Conservation (phyloP, 2,797 vertebrate species). For the Lagodon rhomboides region DNA sequence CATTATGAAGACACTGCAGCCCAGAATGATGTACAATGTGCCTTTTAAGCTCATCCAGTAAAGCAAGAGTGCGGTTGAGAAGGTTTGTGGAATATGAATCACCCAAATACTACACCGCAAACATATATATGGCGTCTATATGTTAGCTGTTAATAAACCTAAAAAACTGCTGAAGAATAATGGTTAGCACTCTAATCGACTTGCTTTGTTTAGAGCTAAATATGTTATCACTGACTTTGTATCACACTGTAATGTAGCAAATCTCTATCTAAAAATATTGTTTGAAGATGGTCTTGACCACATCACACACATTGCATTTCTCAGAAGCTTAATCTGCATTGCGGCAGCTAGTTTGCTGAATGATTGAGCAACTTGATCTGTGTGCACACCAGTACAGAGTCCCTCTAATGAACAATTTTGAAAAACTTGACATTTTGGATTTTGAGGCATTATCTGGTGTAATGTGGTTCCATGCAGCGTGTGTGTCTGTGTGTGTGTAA, state of each 20-base stretch:
- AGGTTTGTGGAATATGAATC: neutral
- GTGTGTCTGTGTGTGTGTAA: neutral
- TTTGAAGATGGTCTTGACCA: neutral
- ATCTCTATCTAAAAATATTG: too few species aligned
- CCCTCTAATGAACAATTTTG: neutral
- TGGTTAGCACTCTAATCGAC: rapidly evolving
- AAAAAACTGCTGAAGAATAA: neutral
- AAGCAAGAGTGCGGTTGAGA: neutral
- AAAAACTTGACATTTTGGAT: neutral
- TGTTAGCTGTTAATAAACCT: too few species aligned
- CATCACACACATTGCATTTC: neutral
- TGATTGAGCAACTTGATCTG: neutral
- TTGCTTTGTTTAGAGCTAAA: neutral
- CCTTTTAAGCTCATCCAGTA: slow-evolving; percentile 7
- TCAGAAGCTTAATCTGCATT: neutral
- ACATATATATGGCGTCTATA: neutral
- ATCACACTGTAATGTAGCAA: neutral
- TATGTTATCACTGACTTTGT: neutral
- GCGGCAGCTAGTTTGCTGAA: neutral
- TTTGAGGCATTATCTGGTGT: neutral
- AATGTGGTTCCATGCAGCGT: neutral
- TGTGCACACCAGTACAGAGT: too few species aligned
- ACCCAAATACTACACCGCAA: neutral
- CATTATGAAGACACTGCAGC: slow-evolving; percentile 58
- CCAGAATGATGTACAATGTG: slow-evolving; percentile 33